phyloP scores from a whole-genome alignment of 2,113 vertebrate species.

The Solea senegalensis region DNA sequence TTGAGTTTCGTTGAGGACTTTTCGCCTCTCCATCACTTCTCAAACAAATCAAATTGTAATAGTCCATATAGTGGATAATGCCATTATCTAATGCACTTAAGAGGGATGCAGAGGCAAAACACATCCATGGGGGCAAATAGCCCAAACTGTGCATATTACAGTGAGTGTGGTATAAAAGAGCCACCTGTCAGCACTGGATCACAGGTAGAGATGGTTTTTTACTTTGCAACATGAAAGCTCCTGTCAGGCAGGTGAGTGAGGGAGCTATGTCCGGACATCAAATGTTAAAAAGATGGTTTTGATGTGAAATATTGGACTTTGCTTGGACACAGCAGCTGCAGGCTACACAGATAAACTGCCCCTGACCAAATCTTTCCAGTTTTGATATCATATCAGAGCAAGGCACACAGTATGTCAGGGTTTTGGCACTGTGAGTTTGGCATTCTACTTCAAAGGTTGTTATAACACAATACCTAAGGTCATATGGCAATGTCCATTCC shows the following conservation, averaged over 20 bases:
- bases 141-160: slow-evolving; percentile 38
- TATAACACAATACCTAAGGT: slow-evolving; percentile 58
- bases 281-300: slow-evolving; percentile 50
- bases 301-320: slow-evolving; percentile 42
- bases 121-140: too few relatives aligned
- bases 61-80: too few relatives aligned
- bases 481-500: slow-evolving; percentile 29
- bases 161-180: slow-evolving; percentile 40
- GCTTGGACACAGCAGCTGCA: slow-evolving; percentile 28
- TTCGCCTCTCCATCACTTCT: too few relatives aligned
- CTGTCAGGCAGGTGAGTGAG: slow-evolving; percentile 30
- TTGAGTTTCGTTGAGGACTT: too few relatives aligned
- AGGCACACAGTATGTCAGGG: background rate
- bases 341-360: slow-evolving; percentile 16
- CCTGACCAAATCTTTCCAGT: slow-evolving; percentile 26
- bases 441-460: slow-evolving; percentile 45
- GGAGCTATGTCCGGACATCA: slow-evolving; percentile 40
- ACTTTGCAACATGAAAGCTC: slow-evolving; percentile 57
- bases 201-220: slow-evolving; percentile 48
- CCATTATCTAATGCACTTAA: too few relatives aligned
- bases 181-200: slow-evolving; percentile 50
- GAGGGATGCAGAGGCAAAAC: too few relatives aligned
- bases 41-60: too few relatives aligned
- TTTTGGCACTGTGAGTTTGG: slow-evolving; percentile 27
- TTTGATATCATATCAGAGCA: slow-evolving; percentile 26